Percentiles rank a stretch among this genome's conserved stretches.
Evolutionary conservation across 2,888 invertebrate genomes (phyloP).

Genomic region (Sipunculus nudus): DNA sequence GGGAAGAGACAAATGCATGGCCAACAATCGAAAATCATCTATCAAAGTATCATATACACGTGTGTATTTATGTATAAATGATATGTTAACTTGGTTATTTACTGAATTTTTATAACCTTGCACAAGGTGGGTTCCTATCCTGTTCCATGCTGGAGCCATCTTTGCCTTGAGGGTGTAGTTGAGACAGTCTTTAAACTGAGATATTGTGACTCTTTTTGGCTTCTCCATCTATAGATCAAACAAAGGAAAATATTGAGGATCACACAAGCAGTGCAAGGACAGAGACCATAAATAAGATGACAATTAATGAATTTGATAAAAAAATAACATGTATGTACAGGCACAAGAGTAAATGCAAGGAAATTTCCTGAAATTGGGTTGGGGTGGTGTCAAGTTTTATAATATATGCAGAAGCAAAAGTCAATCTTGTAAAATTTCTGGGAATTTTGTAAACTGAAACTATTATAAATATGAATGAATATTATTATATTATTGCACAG

Average conservation of each 20-base stretch:
- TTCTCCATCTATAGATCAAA: constrained; percentile 47
- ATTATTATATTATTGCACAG: no score
- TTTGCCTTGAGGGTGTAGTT: constrained; percentile 53
- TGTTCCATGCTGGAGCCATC: constrained; percentile 59
- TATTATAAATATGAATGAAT: no score
- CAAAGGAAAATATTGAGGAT: neutral
- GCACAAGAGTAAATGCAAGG: no score
- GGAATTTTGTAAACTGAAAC: no score
- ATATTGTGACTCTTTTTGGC: constrained; percentile 46
- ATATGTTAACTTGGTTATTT: neutral
- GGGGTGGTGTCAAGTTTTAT: no score
- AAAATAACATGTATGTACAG: no score
- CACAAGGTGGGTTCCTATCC: constrained; percentile 53
- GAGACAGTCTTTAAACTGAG: constrained; percentile 52
- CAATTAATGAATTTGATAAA: no score
- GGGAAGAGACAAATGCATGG: no score
- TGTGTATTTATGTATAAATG: neutral
- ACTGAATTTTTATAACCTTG: constrained; percentile 45
- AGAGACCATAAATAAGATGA: neutral
- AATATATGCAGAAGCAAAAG: no score
- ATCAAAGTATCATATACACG: neutral
- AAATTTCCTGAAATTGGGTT: no score
- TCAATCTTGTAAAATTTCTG: no score
- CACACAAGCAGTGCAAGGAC: neutral
- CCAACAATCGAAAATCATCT: no score